These are phyloP conservation scores for Benitochromis conjunctus DNA, from an alignment of 2,113 vertebrate species.

Conservation along the genomic window DNA sequence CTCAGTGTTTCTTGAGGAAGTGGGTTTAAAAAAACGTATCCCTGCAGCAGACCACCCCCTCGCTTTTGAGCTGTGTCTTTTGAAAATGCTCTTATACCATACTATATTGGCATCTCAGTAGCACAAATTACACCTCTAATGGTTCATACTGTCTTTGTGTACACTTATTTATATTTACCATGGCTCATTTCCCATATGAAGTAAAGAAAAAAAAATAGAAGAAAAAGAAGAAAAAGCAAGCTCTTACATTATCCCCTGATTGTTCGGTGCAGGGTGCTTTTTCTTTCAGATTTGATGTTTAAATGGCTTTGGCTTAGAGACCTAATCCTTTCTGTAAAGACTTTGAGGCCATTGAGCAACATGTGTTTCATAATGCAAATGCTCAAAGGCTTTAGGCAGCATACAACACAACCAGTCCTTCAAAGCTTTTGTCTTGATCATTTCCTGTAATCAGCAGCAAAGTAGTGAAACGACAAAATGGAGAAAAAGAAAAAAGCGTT, in stretches of 20 bases:
- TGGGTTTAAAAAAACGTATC: constrained; percentile 1
- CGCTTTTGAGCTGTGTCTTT: not conserved
- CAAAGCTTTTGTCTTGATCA: constrained; percentile 57
- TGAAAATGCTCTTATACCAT: not conserved
- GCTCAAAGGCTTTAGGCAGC: constrained; percentile 41
- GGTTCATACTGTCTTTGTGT: not conserved
- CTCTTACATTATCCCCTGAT: not conserved
- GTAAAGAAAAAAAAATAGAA: not conserved
- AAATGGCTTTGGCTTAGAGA: constrained; percentile 41
- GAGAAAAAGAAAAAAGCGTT: not conserved
- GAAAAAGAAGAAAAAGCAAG: not conserved
- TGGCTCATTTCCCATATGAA: not conserved
- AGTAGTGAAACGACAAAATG: constrained; percentile 27
- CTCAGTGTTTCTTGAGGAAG: not conserved
- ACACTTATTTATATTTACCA: not conserved
- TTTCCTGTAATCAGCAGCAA: constrained; percentile 67
- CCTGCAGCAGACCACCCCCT: not conserved
- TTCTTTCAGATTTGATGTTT: constrained; percentile 25
- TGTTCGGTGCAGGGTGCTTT: not conserved
- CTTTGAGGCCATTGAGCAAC: constrained; percentile 62
- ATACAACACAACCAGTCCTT: constrained; percentile 37
- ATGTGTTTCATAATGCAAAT: constrained; percentile 57
- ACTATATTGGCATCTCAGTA: not conserved
- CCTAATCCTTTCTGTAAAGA: constrained; percentile 60
- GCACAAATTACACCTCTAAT: not conserved